A percentile compares a stretch with the other conserved stretches of the same genome.
Evolutionary conservation across 2,888 invertebrate genomes (phyloP).

Genomic region (Sussaba pulchella): DNA sequence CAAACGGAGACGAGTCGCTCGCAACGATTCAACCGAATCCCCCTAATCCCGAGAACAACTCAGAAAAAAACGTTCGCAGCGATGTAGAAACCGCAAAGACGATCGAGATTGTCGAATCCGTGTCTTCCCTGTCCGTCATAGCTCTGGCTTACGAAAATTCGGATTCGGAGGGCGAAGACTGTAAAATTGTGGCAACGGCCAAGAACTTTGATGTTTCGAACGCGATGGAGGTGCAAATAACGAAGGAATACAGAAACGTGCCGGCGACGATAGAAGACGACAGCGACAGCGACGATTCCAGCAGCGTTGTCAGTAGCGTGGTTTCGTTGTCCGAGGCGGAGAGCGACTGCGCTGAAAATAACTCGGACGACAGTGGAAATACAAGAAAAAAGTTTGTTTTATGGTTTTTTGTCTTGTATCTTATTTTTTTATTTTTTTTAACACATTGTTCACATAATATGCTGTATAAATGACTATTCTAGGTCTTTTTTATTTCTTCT

Average conservation of each 20-base stretch:
- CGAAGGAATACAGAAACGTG: constrained; percentile 37
- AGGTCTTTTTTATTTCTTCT: too few species aligned
- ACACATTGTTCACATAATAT: neutral
- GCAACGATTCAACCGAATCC: neutral
- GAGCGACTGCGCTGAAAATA: constrained; percentile 63
- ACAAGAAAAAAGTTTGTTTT: constrained; percentile 48
- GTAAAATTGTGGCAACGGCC: neutral
- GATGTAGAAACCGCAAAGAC: constrained; percentile 1
- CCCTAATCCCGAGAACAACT: too few species aligned
- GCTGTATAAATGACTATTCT: constrained; percentile 19
- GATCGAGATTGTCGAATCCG: neutral
- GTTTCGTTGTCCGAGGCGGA: constrained; percentile 66
- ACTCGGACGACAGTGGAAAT: constrained; percentile 47
- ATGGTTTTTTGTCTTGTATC: constrained; percentile 20
- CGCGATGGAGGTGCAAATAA: constrained; percentile 52
- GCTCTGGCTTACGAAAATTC: constrained; percentile 77
- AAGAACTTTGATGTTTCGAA: neutral
- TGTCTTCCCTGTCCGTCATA: constrained; percentile 69
- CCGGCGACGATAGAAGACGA: constrained; percentile 53
- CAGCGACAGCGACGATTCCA: constrained; percentile 73
- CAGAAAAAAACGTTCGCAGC: neutral
- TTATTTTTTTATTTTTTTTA: constrained; percentile 37
- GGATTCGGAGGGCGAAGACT: constrained; percentile 73
- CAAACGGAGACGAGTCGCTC: neutral
- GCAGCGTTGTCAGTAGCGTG: constrained; percentile 67